Evolutionary conservation across 2,113 vertebrate species (phyloP), one percentile per base, ranked within the genome.

Genomic region (Onychostruthus taczanowskii): DNA sequence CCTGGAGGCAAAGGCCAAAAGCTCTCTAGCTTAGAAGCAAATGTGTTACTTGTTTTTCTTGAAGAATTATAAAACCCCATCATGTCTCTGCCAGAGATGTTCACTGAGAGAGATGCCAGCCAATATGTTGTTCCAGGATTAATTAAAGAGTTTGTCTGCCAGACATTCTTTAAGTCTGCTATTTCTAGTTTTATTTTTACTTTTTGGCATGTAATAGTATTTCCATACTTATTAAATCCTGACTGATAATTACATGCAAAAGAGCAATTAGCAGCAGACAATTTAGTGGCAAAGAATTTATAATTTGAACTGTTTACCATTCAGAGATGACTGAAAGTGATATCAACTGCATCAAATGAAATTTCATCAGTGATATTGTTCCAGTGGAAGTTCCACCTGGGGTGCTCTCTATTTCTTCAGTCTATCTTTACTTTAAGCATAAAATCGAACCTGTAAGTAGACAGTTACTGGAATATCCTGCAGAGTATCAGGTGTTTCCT

Each of bases 231-330:
- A 96, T 94, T 93, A 96, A 95, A 95, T 74, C 88, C 88, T 87
- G 55, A 72, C 30, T 94, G 89, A 94, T 94, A 94, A 96, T 96
- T 94, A 73, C 80, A 93, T 77, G 94, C 79, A 94, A 96, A 96
- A 97, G 95, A 97, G 94, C 96, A 97, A 95, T 97, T 96, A 97
- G 78, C 79, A 88, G 64, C 76, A 97, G 91, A 94, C 93, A 95
- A 87, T 97, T 95, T 95, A 96, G 95, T 97, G 89, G 96, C 94
- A 97, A 97, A 96, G 94, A 91, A 97, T 96, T 93, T 89, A 94
- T 97, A 91, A 96, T 97, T 96, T 94, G 94, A 97, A 97, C 93
- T 96, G 89, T 90, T 98, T 97, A 93, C 88, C 95, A 96, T 97
- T 97, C 95, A 96, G 84, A 97, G 92, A 89, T 85, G 96, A 95